Percentiles rank a stretch among this genome's conserved stretches.
Evolutionary conservation across 2,888 invertebrate genomes (phyloP).

Genomic region (Pheosia gnoma): DNA sequence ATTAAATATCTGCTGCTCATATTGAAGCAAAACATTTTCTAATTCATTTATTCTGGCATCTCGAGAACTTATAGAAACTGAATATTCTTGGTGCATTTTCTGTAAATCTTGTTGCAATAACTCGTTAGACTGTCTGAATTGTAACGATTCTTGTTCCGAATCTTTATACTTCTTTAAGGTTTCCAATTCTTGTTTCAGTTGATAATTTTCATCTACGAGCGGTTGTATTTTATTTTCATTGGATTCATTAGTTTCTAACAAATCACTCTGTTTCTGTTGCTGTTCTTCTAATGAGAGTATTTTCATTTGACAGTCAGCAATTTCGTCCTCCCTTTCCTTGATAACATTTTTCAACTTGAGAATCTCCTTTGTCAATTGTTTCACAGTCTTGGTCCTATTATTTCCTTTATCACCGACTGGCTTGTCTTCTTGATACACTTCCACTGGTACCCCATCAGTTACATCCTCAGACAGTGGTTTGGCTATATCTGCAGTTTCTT

Average conservation of each 20-base stretch:
- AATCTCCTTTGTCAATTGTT: slow-evolving; percentile 81
- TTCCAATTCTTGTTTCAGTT: slow-evolving; percentile 69
- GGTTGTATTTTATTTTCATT: slow-evolving; percentile 73
- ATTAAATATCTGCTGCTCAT: slow-evolving; percentile 78
- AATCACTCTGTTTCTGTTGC: slow-evolving; percentile 73
- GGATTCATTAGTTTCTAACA: slow-evolving; percentile 54
- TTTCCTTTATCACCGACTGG: slow-evolving; percentile 62
- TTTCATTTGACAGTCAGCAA: slow-evolving; percentile 80
- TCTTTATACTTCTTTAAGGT: slow-evolving; percentile 53
- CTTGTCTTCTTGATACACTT: slow-evolving; percentile 70
- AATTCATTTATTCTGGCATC: slow-evolving; percentile 78
- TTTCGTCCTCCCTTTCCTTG: slow-evolving; percentile 81
- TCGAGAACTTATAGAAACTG: slow-evolving; percentile 61
- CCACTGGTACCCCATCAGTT: slow-evolving; percentile 53
- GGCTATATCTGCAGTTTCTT: slow-evolving; percentile 67
- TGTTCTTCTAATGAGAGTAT: slow-evolving; percentile 78
- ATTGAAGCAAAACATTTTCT: slow-evolving; percentile 74
- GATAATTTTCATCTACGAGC: slow-evolving; percentile 69
- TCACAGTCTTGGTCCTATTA: slow-evolving; percentile 71
- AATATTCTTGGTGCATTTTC: slow-evolving; percentile 68
- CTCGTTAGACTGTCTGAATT: slow-evolving; percentile 59
- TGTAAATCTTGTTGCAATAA: slow-evolving; percentile 63
- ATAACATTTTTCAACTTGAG: slow-evolving; percentile 77
- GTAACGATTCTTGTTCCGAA: slow-evolving; percentile 52
- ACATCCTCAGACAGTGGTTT: slow-evolving; percentile 66